Conservation (phyloP, 2,113 vertebrate species). For the Bucco capensis region DNA sequence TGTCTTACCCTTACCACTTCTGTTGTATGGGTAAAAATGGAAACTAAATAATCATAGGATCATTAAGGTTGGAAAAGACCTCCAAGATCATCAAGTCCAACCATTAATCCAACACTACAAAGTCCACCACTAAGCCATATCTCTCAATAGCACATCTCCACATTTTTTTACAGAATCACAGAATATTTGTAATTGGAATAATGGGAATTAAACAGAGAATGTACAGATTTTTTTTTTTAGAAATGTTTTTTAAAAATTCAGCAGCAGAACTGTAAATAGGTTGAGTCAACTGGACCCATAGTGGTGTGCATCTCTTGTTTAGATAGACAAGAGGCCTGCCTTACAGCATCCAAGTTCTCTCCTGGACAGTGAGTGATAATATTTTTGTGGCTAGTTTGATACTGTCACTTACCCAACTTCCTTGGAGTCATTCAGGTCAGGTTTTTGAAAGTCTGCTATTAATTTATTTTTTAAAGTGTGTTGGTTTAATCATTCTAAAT, state of each 20-base stretch:
- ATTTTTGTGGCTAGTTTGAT: conserved; percentile 23
- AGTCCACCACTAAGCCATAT: too few relatives aligned
- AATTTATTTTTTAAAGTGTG: conserved; percentile 64
- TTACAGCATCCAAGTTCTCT: background rate
- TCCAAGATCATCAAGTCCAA: too few relatives aligned
- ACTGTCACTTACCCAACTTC: conserved; percentile 39
- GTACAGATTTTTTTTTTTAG: conserved; percentile 60
- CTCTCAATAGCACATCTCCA: too few relatives aligned
- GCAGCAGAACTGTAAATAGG: conserved; percentile 11
- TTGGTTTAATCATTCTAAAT: conserved; percentile 45
- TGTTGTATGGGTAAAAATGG: background rate
- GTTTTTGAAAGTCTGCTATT: conserved; percentile 68
- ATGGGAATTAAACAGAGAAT: conserved; percentile 15
- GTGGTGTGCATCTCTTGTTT: background rate
- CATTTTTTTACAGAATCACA: too few relatives aligned
- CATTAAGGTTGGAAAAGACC: too few relatives aligned
- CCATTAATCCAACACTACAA: too few relatives aligned
- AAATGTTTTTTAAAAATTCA: conserved; percentile 37
- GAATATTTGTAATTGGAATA: background rate
- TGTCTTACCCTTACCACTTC: background rate
- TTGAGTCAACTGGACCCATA: background rate
- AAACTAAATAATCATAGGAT: background rate
- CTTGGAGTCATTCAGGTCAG: conserved; percentile 53
- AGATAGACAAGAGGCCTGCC: background rate
- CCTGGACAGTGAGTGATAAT: background rate